A percentile compares a stretch with the other conserved stretches of the same genome.
phyloP scores from a whole-genome alignment of 1,140 invertebrate species.

The Drosophila persimilis region DNA sequence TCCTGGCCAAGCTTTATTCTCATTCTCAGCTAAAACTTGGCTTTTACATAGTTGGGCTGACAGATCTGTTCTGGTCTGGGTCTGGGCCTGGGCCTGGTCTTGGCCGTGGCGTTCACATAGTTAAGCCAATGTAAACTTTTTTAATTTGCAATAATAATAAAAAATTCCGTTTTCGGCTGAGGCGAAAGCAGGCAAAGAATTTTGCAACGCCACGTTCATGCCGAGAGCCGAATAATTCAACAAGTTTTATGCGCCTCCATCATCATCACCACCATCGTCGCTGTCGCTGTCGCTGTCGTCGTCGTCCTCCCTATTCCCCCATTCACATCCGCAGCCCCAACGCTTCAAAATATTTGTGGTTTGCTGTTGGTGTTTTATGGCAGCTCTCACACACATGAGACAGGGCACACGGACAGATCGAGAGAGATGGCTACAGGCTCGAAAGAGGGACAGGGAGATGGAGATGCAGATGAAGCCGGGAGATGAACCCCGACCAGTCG shows the following conservation, averaged over 20 bases:
- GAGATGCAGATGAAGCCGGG: neutral
- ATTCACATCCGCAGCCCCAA: constrained; percentile 14
- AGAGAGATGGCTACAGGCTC: too few species aligned
- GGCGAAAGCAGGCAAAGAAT: constrained; percentile 22
- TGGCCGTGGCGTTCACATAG: constrained; percentile 51
- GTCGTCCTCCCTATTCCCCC: neutral
- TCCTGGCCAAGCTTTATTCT: constrained; percentile 9
- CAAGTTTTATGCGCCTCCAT: constrained; percentile 72
- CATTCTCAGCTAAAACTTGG: constrained; percentile 63
- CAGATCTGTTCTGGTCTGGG: constrained; percentile 2
- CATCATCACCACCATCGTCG: constrained; percentile 28
- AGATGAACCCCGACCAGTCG: constrained; percentile 25
- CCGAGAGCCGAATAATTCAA: constrained; percentile 66
- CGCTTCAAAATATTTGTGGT: constrained; percentile 63
- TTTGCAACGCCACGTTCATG: constrained; percentile 49
- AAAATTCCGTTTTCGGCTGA: constrained; percentile 60
- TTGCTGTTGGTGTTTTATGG: constrained; percentile 54
- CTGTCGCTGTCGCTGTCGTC: neutral
- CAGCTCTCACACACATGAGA: constrained; percentile 34
- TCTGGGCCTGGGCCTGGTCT: neutral
- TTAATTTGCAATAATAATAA: constrained; percentile 82
- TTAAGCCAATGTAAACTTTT: constrained; percentile 79
- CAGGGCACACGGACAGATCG: too few species aligned
- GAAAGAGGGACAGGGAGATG: neutral
- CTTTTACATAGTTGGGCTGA: constrained; percentile 67